Base-by-base conservation (phyloP, 2,797 vertebrate species). In the Leptodactylus fallax region DNA sequence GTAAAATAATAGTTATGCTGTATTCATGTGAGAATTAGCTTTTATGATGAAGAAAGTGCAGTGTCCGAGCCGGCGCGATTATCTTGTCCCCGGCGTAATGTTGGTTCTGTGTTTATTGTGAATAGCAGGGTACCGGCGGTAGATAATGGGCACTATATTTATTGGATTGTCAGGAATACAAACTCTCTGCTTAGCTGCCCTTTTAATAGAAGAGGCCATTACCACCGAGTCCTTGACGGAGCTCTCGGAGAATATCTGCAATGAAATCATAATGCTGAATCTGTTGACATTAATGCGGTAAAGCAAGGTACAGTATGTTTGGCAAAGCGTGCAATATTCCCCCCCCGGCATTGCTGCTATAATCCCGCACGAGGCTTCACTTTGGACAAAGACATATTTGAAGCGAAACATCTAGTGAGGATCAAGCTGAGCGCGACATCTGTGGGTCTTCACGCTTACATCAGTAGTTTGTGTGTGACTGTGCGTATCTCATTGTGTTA, bases 281-380 rank as follows among this genome's bases (percentile, higher is more conserved):
- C 69, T 87, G 55, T 82, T 82, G 58, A 82, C 36, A 25, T 60
- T 83, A 67, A 83, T 82, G 69, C 80, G 56, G 71, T 65, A 65
- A 82, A 76, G 55, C 79, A 77, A 83, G 71, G 19, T 65, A 45
- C 79, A 55, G 11, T 25, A 56, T 36, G 71, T 63, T 53, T 55
- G 69, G 86, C 56, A 76, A 77, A 65, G 8, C 56, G 36, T n/a
- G 7, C 61, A 5, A 36, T 45, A 67, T 82, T 12, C 79, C 86
- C 80, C n/a, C 56, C 63, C 51, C 36, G 80, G 86, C 56, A 11
- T n/a, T n/a, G 13, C 45, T 27, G 79, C 69, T 87, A 53, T 82
- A 80, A 74, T 77, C n/a, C 27, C 36, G 23, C 53, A 47, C 11
- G 17, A 36, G 49, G 7, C 79, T 81, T 82, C 79, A 82, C 69